A percentile compares a stretch with the other conserved stretches of the same genome.
Evolutionary conservation across 2,888 invertebrate species (phyloP).

Genomic region (Mesorhabditis belari): DNA sequence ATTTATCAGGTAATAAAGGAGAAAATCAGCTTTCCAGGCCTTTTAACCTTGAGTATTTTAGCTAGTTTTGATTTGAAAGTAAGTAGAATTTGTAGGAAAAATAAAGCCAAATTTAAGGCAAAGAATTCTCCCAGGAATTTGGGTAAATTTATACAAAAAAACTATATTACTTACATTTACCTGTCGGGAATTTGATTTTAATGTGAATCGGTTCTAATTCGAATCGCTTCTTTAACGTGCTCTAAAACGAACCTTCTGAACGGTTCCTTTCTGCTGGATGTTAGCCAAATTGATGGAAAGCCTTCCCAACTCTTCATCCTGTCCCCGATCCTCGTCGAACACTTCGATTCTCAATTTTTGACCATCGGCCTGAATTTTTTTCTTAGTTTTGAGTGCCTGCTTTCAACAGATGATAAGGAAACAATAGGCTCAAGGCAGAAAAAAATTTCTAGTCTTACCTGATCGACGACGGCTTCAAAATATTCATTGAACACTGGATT

Average conservation of each 20-base stretch:
- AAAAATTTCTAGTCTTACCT: too few relatives aligned
- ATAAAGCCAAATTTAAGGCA: too few relatives aligned
- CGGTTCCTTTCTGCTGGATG: conserved; percentile 67
- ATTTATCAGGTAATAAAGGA: neutral
- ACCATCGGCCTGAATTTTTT: conserved; percentile 27
- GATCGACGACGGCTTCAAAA: conserved; percentile 67
- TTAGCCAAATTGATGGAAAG: conserved; percentile 59
- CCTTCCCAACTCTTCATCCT: conserved; percentile 89
- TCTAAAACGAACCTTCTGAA: conserved; percentile 58
- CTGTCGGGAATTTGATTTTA: too few relatives aligned
- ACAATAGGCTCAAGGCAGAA: too few relatives aligned
- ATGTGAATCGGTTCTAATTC: neutral
- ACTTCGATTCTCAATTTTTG: conserved; percentile 63
- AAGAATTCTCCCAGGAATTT: too few relatives aligned
- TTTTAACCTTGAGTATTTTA: neutral
- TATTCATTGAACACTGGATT: conserved; percentile 95
- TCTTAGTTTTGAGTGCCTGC: too few relatives aligned
- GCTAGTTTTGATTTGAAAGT: too few relatives aligned
- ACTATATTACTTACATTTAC: neutral
- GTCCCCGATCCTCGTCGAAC: conserved; percentile 83
- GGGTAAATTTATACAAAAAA: neutral
- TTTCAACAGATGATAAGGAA: too few relatives aligned
- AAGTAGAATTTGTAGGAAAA: too few relatives aligned
- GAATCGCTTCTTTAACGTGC: too few relatives aligned
- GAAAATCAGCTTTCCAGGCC: neutral